Evolutionary conservation across 2,888 invertebrate species (phyloP), one percentile per base, ranked within the genome.

Genomic region (Neoascia interrupta): DNA sequence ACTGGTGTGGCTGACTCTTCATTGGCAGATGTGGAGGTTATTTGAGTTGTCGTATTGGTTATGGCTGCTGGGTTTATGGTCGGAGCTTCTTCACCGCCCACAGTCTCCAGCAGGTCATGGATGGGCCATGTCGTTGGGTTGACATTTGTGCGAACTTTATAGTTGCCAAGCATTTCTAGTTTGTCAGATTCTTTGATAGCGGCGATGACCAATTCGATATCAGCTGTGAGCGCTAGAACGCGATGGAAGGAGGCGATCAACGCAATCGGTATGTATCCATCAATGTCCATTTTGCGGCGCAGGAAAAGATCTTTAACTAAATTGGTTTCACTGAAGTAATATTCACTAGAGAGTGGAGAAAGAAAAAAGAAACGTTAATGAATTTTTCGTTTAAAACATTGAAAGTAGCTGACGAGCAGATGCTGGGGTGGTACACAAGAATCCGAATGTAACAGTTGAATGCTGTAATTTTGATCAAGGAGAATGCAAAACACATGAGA

Each of bases 311-410:
- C 99, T 84, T 96, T 93, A 83, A 95, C 93, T 64, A 99, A 91
- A 90, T 99, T 99, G 86, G 98, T 98, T 82, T 95, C 94, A 84
- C 97, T 97, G 91, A 99, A 99, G 92, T 99, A 99, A 90, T 99
- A 99, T 90, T 99, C 99, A 87, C 98, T 99, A 91, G 5, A 41
- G 53, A 3, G 36, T 66, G 41, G 58, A 28, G 15, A 11, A 51
- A 18, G 28, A 54, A 49, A 21, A 47, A 15, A 15, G 47, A 34
- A 13, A 19, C 31, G 21, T 21, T 43, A 10, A 10, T 6, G 13
- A 15, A n/a, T n/a, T n/a, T n/a, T n/a, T n/a, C n/a, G n/a, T n/a
- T 31, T 31, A 31, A 31, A 31, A 6, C 8, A 6, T n/a, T 16
- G 39, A 26, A 34, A 16, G 45, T 31, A 3, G 28, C 28, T 13